Evolutionary conservation across 2,113 vertebrate species (phyloP), one percentile per base, ranked within the genome.

Genomic region (Plecotus auritus): DNA sequence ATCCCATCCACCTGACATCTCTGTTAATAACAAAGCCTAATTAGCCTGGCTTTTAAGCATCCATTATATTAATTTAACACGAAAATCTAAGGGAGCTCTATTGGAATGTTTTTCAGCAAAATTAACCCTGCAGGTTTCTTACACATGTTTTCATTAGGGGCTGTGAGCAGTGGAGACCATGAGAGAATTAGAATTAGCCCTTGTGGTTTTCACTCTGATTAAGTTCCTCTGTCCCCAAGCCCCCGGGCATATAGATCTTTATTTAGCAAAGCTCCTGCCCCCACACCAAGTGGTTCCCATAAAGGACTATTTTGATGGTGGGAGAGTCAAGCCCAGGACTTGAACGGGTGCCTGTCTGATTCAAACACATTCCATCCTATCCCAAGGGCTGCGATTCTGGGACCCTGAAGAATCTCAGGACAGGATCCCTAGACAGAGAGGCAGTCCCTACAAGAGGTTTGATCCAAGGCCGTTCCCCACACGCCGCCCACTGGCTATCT

Each of bases 11-110:
- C 98, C 98, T 98, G 98, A 98, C 98, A 98, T 97, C 97, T 96
- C 97, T 88, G 96, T 97, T 98, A 98, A 98, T 98, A 98, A 98
- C 97, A 98, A 98, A 97, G 97, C 95, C 98, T 98, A 98, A 98
- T 98, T 98, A 98, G 98, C 97, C 97, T 98, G 97, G 97, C 98
- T 98, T 98, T 98, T 98, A 98, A 98, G 98, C 98, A 98, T 98
- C 97, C 97, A 91, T 98, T 98, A 98, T 97, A 97, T 98, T 98
- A 98, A 98, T 98, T 98, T 98, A 98, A 98, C 7, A 16, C 83
- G 95, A 98, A 98, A 98, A 98, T 98, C 98, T 98, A 98, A 96
- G 94, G 95, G 97, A 97, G 97, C 95, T 98, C 97, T 98, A 98
- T 97, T 97, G 98, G 98, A 98, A 98, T 96, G 97, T 97, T 97